These are phyloP conservation scores for Papilio gigon DNA, from an alignment of 2,888 invertebrate species.

Conservation along the genomic window DNA sequence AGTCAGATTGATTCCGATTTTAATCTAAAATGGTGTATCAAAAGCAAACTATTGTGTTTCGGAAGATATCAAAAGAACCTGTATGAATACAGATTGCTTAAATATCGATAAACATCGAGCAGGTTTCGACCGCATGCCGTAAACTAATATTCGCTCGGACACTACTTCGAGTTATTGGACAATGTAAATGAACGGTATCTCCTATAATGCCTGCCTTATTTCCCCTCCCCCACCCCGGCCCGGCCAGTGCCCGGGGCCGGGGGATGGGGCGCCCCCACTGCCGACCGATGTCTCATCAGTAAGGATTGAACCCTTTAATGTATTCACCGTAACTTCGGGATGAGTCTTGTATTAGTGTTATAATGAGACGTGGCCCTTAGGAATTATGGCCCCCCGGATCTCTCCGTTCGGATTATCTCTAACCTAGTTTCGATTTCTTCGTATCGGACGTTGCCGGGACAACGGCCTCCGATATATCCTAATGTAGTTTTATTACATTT, in stretches of 20 bases:
- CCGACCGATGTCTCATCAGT: conserved; percentile 81
- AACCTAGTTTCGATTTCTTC: conserved; percentile 79
- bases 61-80: conserved; percentile 16
- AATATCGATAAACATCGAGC: conserved; percentile 46
- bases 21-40: background rate
- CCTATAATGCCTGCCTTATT: conserved; percentile 82
- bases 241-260: conserved; percentile 72
- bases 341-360: conserved; percentile 83
- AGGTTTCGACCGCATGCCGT: conserved; percentile 66
- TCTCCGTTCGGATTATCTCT: conserved; percentile 72
- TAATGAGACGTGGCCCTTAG: conserved; percentile 82
- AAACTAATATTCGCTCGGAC: conserved; percentile 82
- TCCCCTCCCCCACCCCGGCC: conserved; percentile 72
- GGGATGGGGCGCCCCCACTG: conserved; percentile 65
- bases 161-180: conserved; percentile 83
- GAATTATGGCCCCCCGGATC: conserved; percentile 79
- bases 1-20: background rate
- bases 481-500: conserved; percentile 42
- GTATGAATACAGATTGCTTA: conserved; percentile 30
- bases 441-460: conserved; percentile 46
- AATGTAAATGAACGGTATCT: conserved; percentile 83
- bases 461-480: conserved; percentile 58
- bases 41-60: background rate
- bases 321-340: conserved; percentile 83
- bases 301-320: conserved; percentile 83